phyloP scores from a whole-genome alignment of 2,888 invertebrate genomes.

The Liodrosophila aerea region DNA sequence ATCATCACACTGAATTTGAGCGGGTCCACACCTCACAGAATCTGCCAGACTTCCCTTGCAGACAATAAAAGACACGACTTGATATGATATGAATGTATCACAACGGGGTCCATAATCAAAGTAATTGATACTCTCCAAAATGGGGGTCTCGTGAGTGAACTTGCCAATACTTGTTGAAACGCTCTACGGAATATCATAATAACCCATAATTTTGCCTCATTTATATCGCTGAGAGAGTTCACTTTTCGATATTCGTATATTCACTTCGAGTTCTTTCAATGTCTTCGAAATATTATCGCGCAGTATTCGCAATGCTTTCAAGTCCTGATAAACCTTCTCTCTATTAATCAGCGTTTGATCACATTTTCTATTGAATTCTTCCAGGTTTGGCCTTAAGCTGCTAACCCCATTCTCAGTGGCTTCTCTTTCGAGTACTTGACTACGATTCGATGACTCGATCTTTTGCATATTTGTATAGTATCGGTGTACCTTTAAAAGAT shows the following conservation, averaged over 20 bases:
- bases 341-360: slow-evolving; percentile 12
- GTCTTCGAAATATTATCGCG: slow-evolving; percentile 28
- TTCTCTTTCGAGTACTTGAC: slow-evolving; percentile 3
- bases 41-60: slow-evolving; percentile 1
- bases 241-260: slow-evolving; percentile 28
- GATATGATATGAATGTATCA: slow-evolving; percentile 8
- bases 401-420: no score
- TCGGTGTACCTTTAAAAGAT: slow-evolving; percentile 40
- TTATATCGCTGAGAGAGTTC: slow-evolving; percentile 13
- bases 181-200: not conserved
- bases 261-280: slow-evolving; percentile 33
- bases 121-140: slow-evolving; percentile 31
- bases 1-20: slow-evolving; percentile 18
- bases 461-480: slow-evolving; percentile 19
- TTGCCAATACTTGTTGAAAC: slow-evolving; percentile 11
- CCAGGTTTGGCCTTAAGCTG: slow-evolving; percentile 20
- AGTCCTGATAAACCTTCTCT: slow-evolving; percentile 28
- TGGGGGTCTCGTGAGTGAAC: slow-evolving; percentile 19
- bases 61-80: not conserved
- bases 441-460: not conserved
- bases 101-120: slow-evolving; percentile 26
- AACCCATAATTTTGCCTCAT: slow-evolving; percentile 31
- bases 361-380: slow-evolving; percentile 24
- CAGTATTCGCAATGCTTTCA: slow-evolving; percentile 28
- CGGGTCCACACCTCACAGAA: slow-evolving; percentile 19